Conservation (phyloP, 2,797 vertebrate species). For the Danio kyathit region DNA sequence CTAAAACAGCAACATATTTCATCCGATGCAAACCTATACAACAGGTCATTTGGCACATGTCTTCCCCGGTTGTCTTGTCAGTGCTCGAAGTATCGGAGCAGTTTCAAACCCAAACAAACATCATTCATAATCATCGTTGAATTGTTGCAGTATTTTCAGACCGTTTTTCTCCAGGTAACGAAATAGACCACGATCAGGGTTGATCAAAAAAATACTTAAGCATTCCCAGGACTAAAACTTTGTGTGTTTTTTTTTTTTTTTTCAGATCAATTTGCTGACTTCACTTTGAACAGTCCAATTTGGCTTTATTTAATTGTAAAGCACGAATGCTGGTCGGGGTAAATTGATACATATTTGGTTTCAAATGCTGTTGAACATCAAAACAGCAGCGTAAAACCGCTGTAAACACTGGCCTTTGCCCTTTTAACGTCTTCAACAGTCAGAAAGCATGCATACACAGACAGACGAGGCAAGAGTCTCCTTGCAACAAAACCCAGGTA, state of each 20-base stretch:
- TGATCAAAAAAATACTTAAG: conserved; percentile 32
- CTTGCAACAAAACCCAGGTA: conserved; percentile 72
- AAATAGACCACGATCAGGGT: conserved; percentile 31
- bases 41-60: conserved; percentile 82
- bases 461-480: conserved; percentile 69
- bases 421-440: conserved; percentile 68
- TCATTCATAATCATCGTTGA: conserved; percentile 45
- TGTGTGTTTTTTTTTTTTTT: background rate
- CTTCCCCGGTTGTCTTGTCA: conserved; percentile 68
- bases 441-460: conserved; percentile 77
- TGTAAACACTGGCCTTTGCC: conserved; percentile 73
- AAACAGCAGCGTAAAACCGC: conserved; percentile 68
- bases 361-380: conserved; percentile 67
- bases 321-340: background rate
- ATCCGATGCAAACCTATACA: conserved; percentile 69
- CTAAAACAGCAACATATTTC: conserved; percentile 78
- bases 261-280: background rate
- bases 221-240: background rate
- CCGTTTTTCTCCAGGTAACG: conserved; percentile 8
- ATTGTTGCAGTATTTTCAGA: conserved; percentile 12
- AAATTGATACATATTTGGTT: conserved; percentile 56
- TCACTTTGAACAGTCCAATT: background rate
- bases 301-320: background rate
- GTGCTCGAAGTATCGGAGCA: conserved; percentile 65
- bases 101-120: conserved; percentile 64